Base-by-base conservation (phyloP, 2,797 vertebrate species). In the Momotus momota region DNA sequence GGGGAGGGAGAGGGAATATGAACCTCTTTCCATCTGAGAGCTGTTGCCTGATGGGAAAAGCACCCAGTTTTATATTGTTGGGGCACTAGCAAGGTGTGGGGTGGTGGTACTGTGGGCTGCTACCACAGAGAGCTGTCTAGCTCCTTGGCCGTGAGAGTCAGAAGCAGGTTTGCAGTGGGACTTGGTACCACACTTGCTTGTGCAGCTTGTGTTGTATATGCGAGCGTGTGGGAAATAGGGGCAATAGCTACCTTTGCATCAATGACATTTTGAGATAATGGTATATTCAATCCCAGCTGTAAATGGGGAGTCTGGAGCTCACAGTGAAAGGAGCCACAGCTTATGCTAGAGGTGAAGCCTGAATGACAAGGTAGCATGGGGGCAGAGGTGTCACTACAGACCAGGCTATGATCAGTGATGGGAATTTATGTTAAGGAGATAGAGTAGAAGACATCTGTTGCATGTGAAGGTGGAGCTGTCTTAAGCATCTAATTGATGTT, bases 121-220 rank as follows among this genome's bases (percentile, higher is more conserved):
- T 40, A 4, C 9, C 6, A 5, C 25, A 45, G 80, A 26, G 38
- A 38, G 15, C 48, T 46, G 26, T 35, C 35, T 35, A 35, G 35
- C 35, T 35, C 35, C 35, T 35, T 35, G 35, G 35, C 35, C 35
- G 35, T 35, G 35, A 35, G 35, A 35, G 55, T 58, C 35, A 27
- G 57, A 49, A 61, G 35, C 31, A 49, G n/a, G 46, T 51, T 74
- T 62, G 51, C 18, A 23, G 55, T 0, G 1, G 20, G 20, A 23
- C 31, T 83, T 0, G 0, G 57, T 40, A 23, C 11, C 1, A 0
- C 5, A 19, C 21, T 46, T 1, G 1, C 73, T 45, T 45, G 20
- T 72, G 25, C 18, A 31, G 41, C 21, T 55, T 48, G 41, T 12
- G 48, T 41, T 61, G 12, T 48, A 9, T 25, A 1, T 64, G 64